Percentiles rank a stretch among this genome's conserved stretches.
Evolutionary conservation across 2,888 invertebrate genomes (phyloP).

Genomic region (Oscheius sp.): DNA sequence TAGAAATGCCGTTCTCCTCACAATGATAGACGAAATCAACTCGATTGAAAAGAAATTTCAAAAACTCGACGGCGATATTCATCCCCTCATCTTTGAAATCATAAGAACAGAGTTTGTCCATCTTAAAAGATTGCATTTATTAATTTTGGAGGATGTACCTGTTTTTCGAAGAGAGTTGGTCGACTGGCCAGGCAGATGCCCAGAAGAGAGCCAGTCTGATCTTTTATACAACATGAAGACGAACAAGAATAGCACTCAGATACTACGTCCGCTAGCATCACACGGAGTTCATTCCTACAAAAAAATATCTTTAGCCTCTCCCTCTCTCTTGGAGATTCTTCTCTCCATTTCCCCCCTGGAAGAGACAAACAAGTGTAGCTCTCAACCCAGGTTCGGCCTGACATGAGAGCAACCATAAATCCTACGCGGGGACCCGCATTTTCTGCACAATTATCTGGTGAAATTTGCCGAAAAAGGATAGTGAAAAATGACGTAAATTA

Average conservation of each 20-base stretch:
- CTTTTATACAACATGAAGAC: slow-evolving; percentile 38
- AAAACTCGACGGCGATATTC: slow-evolving; percentile 44
- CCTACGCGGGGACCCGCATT: too few relatives aligned
- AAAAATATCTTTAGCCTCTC: too few relatives aligned
- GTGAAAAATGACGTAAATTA: too few relatives aligned
- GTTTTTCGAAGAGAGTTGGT: slow-evolving; percentile 44
- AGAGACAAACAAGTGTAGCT: too few relatives aligned
- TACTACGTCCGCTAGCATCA: slow-evolving; percentile 46
- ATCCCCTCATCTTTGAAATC: slow-evolving; percentile 41
- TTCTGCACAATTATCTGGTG: too few relatives aligned
- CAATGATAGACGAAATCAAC: slow-evolving; percentile 48
- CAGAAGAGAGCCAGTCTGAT: slow-evolving; percentile 32
- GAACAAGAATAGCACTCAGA: slow-evolving; percentile 43
- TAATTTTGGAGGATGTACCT: too few relatives aligned
- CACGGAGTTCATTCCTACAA: slow-evolving; percentile 35
- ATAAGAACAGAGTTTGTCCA: slow-evolving; percentile 52
- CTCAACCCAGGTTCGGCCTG: too few relatives aligned
- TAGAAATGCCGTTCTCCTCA: slow-evolving; percentile 36
- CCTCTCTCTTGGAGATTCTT: too few relatives aligned
- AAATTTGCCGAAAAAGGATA: too few relatives aligned
- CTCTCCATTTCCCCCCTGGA: too few relatives aligned
- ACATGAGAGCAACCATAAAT: too few relatives aligned
- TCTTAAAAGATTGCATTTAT: slow-evolving; percentile 29
- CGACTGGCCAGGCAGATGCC: slow-evolving; percentile 50
- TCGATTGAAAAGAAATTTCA: slow-evolving; percentile 54